These are phyloP conservation scores for Mya arenaria DNA, from an alignment of 1,140 invertebrate genomes.

Conservation along the genomic window DNA sequence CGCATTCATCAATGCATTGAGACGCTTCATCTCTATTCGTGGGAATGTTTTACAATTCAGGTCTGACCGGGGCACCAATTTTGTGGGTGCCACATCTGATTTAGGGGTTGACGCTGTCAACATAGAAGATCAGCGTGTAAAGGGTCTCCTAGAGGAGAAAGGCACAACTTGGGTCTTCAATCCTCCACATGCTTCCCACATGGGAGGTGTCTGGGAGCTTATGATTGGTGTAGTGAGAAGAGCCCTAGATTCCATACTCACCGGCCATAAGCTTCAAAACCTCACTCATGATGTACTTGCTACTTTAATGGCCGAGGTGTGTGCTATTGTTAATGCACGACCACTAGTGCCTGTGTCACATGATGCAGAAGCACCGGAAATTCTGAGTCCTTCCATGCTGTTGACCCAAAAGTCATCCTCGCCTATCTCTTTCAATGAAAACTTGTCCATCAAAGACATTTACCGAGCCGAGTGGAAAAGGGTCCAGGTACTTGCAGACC, in stretches of 20 bases:
- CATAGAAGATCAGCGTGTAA: constrained; percentile 45
- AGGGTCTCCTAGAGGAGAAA: too few species aligned
- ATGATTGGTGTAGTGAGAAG: constrained; percentile 54
- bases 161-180: constrained; percentile 40
- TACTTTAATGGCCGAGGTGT: constrained; percentile 57
- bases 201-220: constrained; percentile 63
- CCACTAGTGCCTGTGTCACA: constrained; percentile 55
- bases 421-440: constrained; percentile 8
- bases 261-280: too few species aligned
- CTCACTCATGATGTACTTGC: constrained; percentile 59
- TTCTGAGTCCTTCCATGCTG: constrained; percentile 33
- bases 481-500: constrained; percentile 58
- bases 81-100: constrained; percentile 47
- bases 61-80: constrained; percentile 63
- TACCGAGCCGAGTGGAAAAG: constrained; percentile 54
- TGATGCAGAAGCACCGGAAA: constrained; percentile 44
- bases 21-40: constrained; percentile 53
- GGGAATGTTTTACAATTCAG: constrained; percentile 44
- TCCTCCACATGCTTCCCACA: constrained; percentile 55
- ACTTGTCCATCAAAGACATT: constrained; percentile 36
- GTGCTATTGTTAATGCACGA: constrained; percentile 55
- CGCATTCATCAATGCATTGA: constrained; percentile 58
- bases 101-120: background rate
- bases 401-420: constrained; percentile 27
- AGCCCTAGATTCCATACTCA: constrained; percentile 57